A percentile compares a stretch with the other conserved stretches of the same genome.
These are phyloP conservation scores for Synanthedon formicaeformis DNA, from an alignment of 2,888 invertebrate genomes.

Conservation along the genomic window DNA sequence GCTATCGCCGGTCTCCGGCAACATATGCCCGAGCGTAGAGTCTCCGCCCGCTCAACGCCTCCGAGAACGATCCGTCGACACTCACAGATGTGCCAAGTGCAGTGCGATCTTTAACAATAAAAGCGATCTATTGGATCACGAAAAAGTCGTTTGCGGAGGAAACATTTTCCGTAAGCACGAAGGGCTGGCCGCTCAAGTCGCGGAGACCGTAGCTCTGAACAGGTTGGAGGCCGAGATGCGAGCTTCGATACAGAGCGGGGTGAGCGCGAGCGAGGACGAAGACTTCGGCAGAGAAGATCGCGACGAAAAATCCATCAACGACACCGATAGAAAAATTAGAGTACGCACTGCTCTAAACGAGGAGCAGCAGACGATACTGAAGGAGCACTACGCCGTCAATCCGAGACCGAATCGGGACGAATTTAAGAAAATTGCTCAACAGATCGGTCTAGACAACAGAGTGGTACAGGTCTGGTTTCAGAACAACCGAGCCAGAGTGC, in stretches of 20 bases:
- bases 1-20: conserved; percentile 68
- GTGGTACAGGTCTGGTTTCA: conserved; percentile 97
- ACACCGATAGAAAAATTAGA: conserved; percentile 83
- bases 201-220: conserved; percentile 73
- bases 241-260: conserved; percentile 60
- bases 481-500: conserved; percentile 91
- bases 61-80: conserved; percentile 51
- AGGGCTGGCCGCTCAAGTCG: conserved; percentile 82
- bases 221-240: conserved; percentile 62
- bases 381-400: conserved; percentile 90
- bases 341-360: conserved; percentile 95
- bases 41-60: conserved; percentile 37
- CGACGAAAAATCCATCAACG: conserved; percentile 69
- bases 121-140: conserved; percentile 77
- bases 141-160: conserved; percentile 74
- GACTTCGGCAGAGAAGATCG: conserved; percentile 62
- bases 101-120: conserved; percentile 70
- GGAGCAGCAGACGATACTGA: conserved; percentile 90
- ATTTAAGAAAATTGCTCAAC: conserved; percentile 87
- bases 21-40: conserved; percentile 48
- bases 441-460: conserved; percentile 79
- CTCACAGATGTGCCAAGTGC: conserved; percentile 70
- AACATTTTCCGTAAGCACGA: conserved; percentile 74
- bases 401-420: conserved; percentile 95
- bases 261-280: conserved; percentile 74